A percentile compares a stretch with the other conserved stretches of the same genome.
Evolutionary conservation across 2,797 vertebrate species (phyloP).

Genomic region (Mallotus villosus): DNA sequence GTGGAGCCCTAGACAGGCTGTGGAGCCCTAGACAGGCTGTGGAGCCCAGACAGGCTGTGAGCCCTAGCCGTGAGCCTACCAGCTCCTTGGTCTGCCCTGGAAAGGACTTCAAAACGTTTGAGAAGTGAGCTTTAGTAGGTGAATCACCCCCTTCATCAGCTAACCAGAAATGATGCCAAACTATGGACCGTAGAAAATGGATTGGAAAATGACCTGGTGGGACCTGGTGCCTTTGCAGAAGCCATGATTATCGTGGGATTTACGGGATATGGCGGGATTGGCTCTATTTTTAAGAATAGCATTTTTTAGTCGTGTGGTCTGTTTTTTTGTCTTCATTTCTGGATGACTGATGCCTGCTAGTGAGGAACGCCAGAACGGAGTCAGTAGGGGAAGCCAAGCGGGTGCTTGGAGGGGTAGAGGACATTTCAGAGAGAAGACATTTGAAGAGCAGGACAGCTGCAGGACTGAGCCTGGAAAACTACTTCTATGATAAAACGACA

Average conservation of each 20-base stretch:
- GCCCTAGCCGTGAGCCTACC: too few relatives aligned
- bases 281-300: not conserved
- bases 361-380: slow-evolving; percentile 32
- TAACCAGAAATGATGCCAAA: slow-evolving; percentile 30
- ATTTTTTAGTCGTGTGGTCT: not conserved
- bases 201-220: not conserved
- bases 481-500: slow-evolving; percentile 14
- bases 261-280: too few relatives aligned
- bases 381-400: slow-evolving; percentile 43
- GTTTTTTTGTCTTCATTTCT: slow-evolving; percentile 32
- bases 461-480: slow-evolving; percentile 48
- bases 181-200: not conserved
- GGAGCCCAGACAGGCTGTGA: not conserved
- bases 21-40: slow-evolving; percentile 1
- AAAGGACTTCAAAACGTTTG: not conserved
- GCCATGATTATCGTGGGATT: too few relatives aligned
- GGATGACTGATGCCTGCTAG: slow-evolving; percentile 37
- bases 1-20: slow-evolving; percentile 2
- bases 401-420: slow-evolving; percentile 37
- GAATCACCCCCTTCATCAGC: slow-evolving; percentile 22
- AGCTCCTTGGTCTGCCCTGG: not conserved
- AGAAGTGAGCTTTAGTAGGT: slow-evolving; percentile 29
- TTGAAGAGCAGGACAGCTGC: slow-evolving; percentile 9
- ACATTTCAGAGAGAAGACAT: not conserved
- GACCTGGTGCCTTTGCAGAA: too few relatives aligned